These are phyloP conservation scores for Lacanobia wlatinum DNA, from an alignment of 2,888 invertebrate genomes.

Conservation along the genomic window DNA sequence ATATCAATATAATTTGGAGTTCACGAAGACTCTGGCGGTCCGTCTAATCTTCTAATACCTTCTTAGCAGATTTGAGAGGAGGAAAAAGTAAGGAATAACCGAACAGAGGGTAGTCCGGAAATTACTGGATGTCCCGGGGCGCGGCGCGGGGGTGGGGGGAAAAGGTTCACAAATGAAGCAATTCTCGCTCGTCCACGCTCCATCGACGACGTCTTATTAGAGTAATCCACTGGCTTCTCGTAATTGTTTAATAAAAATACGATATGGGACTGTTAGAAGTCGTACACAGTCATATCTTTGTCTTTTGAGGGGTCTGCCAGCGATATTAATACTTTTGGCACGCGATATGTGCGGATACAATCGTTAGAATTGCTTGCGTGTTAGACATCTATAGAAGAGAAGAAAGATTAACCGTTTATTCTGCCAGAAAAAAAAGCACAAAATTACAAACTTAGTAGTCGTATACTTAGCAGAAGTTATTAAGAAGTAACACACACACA, in stretches of 20 bases:
- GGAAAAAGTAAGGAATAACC: conserved; percentile 66
- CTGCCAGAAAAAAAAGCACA: too few species aligned
- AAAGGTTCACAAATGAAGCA: conserved; percentile 65
- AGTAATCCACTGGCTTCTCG: conserved; percentile 59
- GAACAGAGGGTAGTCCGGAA: conserved; percentile 66
- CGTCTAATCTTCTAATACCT: conserved; percentile 67
- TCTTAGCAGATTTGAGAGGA: conserved; percentile 62
- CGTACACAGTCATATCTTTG: conserved; percentile 2
- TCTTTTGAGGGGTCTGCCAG: conserved; percentile 2
- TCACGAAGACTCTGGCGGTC: conserved; percentile 60
- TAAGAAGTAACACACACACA: too few species aligned
- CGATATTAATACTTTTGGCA: conserved; percentile 12
- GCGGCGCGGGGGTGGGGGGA: conserved; percentile 17
- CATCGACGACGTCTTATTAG: conserved; percentile 63
- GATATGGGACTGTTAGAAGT: conserved; percentile 42
- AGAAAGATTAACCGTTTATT: too few species aligned
- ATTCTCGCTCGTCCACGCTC: conserved; percentile 64
- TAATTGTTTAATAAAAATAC: conserved; percentile 62
- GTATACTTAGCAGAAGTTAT: too few species aligned
- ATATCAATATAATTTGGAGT: conserved; percentile 65
- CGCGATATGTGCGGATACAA: background rate
- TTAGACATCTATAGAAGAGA: too few species aligned
- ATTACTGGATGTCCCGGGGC: conserved; percentile 62
- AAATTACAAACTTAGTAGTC: too few species aligned
- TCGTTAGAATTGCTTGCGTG: background rate